Conservation (phyloP, 2,797 vertebrate genomes). For the Crenichthys baileyi region DNA sequence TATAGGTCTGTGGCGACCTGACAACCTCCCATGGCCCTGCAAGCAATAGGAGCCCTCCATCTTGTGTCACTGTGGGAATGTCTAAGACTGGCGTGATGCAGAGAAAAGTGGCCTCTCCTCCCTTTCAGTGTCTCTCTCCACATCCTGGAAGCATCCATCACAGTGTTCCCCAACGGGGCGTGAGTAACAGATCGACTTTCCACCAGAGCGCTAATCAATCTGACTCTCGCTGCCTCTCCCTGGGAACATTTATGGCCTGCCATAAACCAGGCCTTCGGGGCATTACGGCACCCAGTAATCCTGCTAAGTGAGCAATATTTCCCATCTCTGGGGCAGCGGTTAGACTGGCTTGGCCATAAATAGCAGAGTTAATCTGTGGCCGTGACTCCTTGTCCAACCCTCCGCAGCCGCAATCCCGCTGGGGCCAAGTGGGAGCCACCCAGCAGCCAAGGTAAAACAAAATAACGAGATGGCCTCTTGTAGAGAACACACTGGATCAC, state of each 20-base stretch:
- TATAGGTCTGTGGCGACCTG: constrained; percentile 75
- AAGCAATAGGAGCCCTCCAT: constrained; percentile 74
- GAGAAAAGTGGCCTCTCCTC: constrained; percentile 75
- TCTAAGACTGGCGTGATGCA: constrained; percentile 69
- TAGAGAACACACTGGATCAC: constrained; percentile 30
- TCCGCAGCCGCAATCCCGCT: constrained; percentile 63
- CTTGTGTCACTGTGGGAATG: constrained; percentile 78
- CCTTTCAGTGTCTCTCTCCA: constrained; percentile 66
- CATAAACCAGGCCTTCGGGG: constrained; percentile 88
- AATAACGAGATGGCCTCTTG: constrained; percentile 62
- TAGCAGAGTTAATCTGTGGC: constrained; percentile 84
- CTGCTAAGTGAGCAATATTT: constrained; percentile 88
- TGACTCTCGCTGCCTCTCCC: constrained; percentile 81
- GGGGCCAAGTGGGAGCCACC: constrained; percentile 63
- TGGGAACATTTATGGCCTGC: constrained; percentile 86
- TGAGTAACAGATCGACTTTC: constrained; percentile 84
- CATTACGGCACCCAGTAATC: constrained; percentile 86
- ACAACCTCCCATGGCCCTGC: constrained; percentile 73
- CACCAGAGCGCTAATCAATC: constrained; percentile 82
- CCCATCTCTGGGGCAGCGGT: constrained; percentile 84
- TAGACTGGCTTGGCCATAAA: constrained; percentile 80
- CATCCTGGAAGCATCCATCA: constrained; percentile 80
- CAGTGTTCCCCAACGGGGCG: constrained; percentile 71
- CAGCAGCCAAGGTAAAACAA: constrained; percentile 74
- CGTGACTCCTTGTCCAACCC: constrained; percentile 75